These are phyloP conservation scores for Neogobius melanostomus DNA, from an alignment of 2,113 vertebrate genomes.

Conservation along the genomic window DNA sequence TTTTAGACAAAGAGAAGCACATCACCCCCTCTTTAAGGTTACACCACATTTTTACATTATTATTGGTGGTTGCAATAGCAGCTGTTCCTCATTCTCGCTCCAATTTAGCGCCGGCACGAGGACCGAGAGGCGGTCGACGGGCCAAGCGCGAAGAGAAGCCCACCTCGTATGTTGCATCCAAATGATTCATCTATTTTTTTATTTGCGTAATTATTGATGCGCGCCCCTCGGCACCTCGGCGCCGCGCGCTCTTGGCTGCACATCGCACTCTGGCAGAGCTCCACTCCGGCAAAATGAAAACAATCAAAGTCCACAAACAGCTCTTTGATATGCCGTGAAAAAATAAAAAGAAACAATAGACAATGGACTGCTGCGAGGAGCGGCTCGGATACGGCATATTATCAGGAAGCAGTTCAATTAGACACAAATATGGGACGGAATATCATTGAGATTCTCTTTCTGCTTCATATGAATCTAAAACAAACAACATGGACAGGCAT, in stretches of 20 bases:
- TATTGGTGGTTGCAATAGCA: slow-evolving; percentile 82
- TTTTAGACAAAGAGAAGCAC: not conserved
- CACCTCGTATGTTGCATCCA: slow-evolving; percentile 69
- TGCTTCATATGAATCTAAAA: not conserved
- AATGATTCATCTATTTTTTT: slow-evolving; percentile 37
- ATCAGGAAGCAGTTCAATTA: slow-evolving; percentile 1
- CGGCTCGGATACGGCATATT: not conserved
- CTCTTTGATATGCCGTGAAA: slow-evolving; percentile 36
- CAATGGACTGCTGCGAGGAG: slow-evolving; percentile 21
- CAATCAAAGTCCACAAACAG: slow-evolving; percentile 41
- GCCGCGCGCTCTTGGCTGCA: slow-evolving; percentile 54
- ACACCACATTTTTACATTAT: slow-evolving; percentile 67
- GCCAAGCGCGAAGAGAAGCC: slow-evolving; percentile 71
- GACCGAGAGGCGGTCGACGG: slow-evolving; percentile 75
- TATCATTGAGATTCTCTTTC: not conserved
- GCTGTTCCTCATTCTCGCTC: slow-evolving; percentile 75
- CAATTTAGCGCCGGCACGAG: slow-evolving; percentile 77
- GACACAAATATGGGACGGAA: not conserved
- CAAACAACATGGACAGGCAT: not conserved
- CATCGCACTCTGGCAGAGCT: slow-evolving; percentile 52
- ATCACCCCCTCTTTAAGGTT: slow-evolving; percentile 56
- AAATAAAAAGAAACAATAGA: slow-evolving; percentile 38
- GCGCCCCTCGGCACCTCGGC: slow-evolving; percentile 25
- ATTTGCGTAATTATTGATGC: slow-evolving; percentile 57
- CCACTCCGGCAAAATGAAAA: slow-evolving; percentile 40